Evolutionary conservation across 2,888 invertebrate genomes (phyloP), one percentile per base, ranked within the genome.

Genomic region (Beris morrisii): DNA sequence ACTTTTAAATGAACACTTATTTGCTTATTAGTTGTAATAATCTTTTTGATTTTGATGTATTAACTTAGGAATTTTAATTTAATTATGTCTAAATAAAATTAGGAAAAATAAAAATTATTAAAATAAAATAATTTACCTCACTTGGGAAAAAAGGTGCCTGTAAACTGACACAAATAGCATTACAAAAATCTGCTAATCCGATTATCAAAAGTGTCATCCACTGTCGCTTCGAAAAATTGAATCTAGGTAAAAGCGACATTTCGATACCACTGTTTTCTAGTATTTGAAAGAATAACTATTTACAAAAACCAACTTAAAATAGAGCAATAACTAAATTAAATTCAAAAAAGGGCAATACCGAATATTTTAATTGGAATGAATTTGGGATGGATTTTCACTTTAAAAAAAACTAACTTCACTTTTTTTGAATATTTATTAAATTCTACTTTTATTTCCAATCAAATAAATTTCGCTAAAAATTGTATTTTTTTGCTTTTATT

Each of bases 121-220:
- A 56, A 38, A 56, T 9, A 22, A 22, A 22, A 22, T 22, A 9
- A 64, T 86, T 83, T 81, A 91, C 91, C 86, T 92, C 92, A 75
- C 86, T 84, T 0, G 93, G 93, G 77, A 92, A 93, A 79, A 93
- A 93, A 0, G 93, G 92, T 2, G 93, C 92, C 76, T 93, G 92
- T 2, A 93, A 79, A 0, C 92, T 91, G 1, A 93, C 91, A 78
- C 92, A 91, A 70, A 92, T 87, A 3, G 92, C 92, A 77, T 91
- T 91, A 74, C 90, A 91, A 79, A 93, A 92, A 80, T 93, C 91
- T 13, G 91, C 90, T 70, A 92, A 85, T 32, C 91, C 88, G 76
- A 93, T 91, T 56, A 91, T 89, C 46, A 90, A 82, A 53, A 92
- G 83, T 1, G 91, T 91, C 73, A 88, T 79, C 89, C 90, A 90